Percentiles rank a stretch among this genome's conserved stretches.
These are phyloP conservation scores for Lepidurus packardi DNA, from an alignment of 1,140 invertebrate genomes.

Conservation along the genomic window DNA sequence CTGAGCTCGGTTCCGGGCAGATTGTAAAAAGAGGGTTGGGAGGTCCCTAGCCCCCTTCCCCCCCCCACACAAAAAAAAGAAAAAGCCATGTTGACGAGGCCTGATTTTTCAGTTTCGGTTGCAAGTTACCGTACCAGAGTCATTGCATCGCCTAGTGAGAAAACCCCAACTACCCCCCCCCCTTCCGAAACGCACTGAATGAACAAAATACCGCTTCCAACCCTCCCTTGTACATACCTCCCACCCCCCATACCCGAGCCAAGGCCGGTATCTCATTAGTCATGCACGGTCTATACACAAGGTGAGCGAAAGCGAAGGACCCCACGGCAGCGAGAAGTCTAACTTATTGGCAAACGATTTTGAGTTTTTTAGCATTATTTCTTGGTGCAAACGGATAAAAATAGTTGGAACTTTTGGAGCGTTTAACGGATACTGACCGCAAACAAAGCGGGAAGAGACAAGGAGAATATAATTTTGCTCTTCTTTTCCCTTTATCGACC, in stretches of 20 bases:
- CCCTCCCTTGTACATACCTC: too few species aligned
- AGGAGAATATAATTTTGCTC: not conserved
- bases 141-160: not conserved
- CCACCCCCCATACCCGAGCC: not conserved
- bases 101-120: not conserved
- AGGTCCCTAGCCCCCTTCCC: too few species aligned
- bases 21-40: not conserved
- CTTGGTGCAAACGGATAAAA: too few species aligned
- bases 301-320: not conserved
- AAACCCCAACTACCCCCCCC: not conserved
- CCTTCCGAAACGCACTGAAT: not conserved
- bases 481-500: not conserved
- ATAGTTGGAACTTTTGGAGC: too few species aligned
- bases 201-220: too few species aligned
- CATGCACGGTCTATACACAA: constrained; percentile 3
- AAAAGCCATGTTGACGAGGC: not conserved
- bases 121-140: not conserved
- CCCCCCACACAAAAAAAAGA: too few species aligned
- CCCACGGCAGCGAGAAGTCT: not conserved
- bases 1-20: not conserved
- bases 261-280: constrained; percentile 18
- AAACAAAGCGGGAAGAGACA: not conserved
- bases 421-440: too few species aligned
- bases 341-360: too few species aligned
- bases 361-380: too few species aligned